phyloP scores from a whole-genome alignment of 2,797 vertebrate species.

The Pelodytes ibericus region DNA sequence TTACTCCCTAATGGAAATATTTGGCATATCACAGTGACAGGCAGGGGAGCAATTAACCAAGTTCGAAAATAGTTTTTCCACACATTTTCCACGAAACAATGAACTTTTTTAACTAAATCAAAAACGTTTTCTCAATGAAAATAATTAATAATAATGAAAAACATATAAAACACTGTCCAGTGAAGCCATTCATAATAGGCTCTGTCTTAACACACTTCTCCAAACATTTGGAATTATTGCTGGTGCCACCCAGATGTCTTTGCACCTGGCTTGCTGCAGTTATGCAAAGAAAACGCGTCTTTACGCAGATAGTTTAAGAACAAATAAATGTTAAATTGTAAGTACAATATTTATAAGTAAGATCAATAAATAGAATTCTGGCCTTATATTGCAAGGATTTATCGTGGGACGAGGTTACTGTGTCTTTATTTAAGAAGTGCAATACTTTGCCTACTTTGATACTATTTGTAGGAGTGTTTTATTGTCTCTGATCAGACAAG shows the following conservation, averaged over 20 bases:
- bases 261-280: not conserved
- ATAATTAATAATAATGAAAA: conserved; percentile 4
- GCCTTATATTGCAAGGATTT: not conserved
- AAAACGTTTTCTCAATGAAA: not conserved
- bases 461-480: not conserved
- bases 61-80: conserved; percentile 2
- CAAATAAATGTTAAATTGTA: not conserved
- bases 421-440: not conserved
- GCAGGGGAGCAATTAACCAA: conserved; percentile 40
- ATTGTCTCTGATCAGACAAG: not conserved
- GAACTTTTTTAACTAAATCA: conserved; percentile 3
- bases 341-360: not conserved
- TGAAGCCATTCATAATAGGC: not conserved
- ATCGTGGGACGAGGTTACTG: not conserved
- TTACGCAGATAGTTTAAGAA: too few relatives aligned
- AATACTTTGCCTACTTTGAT: not conserved
- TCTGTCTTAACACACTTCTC: not conserved
- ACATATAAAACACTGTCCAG: conserved; percentile 5
- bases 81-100: conserved; percentile 14
- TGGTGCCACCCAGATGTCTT: not conserved
- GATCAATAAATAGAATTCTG: not conserved
- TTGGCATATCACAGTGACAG: conserved; percentile 14
- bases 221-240: not conserved
- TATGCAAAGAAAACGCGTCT: not conserved
- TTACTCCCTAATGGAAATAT: conserved; percentile 17